phyloP scores from a whole-genome alignment of 2,888 invertebrate species.

The Caenorhabditis panamensis region DNA sequence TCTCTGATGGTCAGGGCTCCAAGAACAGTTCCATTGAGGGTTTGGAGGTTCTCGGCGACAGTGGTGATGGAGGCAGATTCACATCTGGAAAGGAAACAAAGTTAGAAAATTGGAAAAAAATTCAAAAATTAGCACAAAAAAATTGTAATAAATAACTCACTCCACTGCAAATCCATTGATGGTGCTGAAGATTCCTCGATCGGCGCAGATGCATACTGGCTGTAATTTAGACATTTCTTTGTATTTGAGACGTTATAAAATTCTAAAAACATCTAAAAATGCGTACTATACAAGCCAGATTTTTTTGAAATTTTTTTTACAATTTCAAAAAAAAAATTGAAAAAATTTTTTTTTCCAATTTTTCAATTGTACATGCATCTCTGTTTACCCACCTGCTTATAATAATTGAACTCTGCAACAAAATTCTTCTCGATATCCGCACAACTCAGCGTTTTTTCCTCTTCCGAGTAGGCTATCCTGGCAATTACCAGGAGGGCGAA shows the following conservation, averaged over 20 bases:
- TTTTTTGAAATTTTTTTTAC: too few relatives aligned
- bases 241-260: too few relatives aligned
- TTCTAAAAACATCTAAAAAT: too few relatives aligned
- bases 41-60: conserved; percentile 67
- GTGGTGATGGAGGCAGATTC: conserved; percentile 68
- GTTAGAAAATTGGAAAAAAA: background rate
- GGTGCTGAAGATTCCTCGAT: conserved; percentile 25
- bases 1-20: conserved; percentile 74
- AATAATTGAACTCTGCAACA: background rate
- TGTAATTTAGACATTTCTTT: too few relatives aligned
- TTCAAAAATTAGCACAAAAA: background rate
- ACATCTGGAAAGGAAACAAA: conserved; percentile 60
- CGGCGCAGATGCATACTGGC: conserved; percentile 36
- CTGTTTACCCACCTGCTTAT: conserved; percentile 24
- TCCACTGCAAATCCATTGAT: conserved; percentile 20
- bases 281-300: too few relatives aligned
- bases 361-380: too few relatives aligned
- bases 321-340: too few relatives aligned
- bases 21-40: conserved; percentile 72
- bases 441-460: background rate
- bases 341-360: too few relatives aligned
- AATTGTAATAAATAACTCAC: background rate
- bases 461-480: conserved; percentile 29
- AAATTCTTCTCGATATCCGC: conserved; percentile 29
- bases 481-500: conserved; percentile 26